Evolutionary conservation across 1,140 invertebrate genomes (phyloP), one percentile per base, ranked within the genome.

Genomic region (Zophobas atratus): DNA sequence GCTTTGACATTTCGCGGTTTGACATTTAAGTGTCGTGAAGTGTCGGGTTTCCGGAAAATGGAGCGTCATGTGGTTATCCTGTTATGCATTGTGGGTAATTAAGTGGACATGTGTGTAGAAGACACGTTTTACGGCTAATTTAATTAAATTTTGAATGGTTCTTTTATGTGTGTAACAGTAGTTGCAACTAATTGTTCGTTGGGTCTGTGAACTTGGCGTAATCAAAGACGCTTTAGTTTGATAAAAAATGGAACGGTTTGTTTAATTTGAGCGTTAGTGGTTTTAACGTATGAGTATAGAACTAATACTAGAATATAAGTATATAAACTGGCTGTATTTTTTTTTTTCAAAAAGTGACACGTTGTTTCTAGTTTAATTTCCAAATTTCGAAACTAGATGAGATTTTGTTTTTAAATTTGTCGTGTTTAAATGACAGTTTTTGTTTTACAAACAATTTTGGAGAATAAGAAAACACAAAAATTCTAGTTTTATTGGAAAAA

Each of bases 171-270:
- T 20, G 49, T 51, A 51, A 51, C 49, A 51, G 49, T 51, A 51
- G 49, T 51, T 51, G 49, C 43, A 8, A 8, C 43, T 46, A 46
- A 46, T 46, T 46, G 43, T 46, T 46, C 3, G 43, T 8, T 46
- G 49, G 49, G 49, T 51, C 49, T 51, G 49, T 51, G 49, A 51
- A 51, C 49, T 20, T 51, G 49, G 49, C 49, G 2, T 51, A 51
- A 51, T 51, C 49, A 20, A 2, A 6, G 49, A 20, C 49, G 2
- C 2, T 51, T 46, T 46, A 46, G 8, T 46, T 4, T 46, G 43
- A 46, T 46, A 8, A 46, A 20, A 46, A 46, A 8, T 46, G 43
- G 8, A 46, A 46, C 8, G 43, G 43, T 46, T 46, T 3, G 8
- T 46, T 46, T 46, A 46, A 46, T 3, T 46, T 3, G 43, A 46